Evolutionary conservation across 2,797 vertebrate genomes (phyloP), one percentile per base, ranked within the genome.

Genomic region (Holocentrus rufus): DNA sequence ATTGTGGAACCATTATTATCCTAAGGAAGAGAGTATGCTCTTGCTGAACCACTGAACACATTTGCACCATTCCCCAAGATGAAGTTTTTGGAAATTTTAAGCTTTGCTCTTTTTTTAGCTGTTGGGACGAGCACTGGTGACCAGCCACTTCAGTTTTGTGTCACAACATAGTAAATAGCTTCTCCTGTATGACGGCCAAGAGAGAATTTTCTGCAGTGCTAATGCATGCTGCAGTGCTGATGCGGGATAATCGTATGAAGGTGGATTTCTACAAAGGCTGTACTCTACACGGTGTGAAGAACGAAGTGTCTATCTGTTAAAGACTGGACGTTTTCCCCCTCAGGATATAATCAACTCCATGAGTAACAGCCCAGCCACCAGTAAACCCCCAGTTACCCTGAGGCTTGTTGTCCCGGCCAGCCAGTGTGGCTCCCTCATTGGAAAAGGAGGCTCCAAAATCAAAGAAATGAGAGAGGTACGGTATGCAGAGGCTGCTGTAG

Each of bases 331-430:
- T 11, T 57, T 5, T n/a, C 31, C 69, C 76, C 81, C 59, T 18
- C 86, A 98, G 97, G 97, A 98, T 84, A 98, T 99, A 58, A 96
- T 96, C 88, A 98, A 96, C 85, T 99, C 97, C 39, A 99, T 99
- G 97, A 98, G 96, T 92, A 98, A 98, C 92, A 98, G 97, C 82
- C 96, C 96, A 1, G 97, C 97, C 62, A 97, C 97, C 88, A 98
- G 96, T 89, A 98, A 97, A 80, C 97, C 97, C 10, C 97, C 97
- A 0, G 97, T 98, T 25, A 98, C 97, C 0, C 91, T 98, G 90
- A 91, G 97, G 70, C 88, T 98, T 22, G 97, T 98, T 0, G 97
- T 98, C 59, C 97, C 97, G 0, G 97, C 97, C 31, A 98, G 97
- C 76, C 97, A 98, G 89, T 98, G 97, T 0, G 96, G 97, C 69